Evolutionary conservation across 1,140 invertebrate species (phyloP), one percentile per base, ranked within the genome.

Genomic region (Tribolium madens): DNA sequence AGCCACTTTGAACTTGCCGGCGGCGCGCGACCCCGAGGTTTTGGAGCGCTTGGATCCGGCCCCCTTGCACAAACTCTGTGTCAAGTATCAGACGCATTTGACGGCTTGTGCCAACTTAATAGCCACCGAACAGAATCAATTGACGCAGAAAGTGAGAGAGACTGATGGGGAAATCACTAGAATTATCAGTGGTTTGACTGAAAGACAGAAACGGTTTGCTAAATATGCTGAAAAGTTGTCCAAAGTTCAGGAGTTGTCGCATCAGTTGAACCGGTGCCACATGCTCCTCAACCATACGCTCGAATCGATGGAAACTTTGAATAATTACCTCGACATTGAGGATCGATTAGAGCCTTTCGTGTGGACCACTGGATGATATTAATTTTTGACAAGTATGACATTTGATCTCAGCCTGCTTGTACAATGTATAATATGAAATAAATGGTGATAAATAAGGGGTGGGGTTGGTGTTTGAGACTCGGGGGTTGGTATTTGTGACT

Each of bases 261-360:
- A 93, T 80, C 92, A 95, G 80, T 83, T 98, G 18, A 93, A 92
- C 33, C 90, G 93, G 26, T 96, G 96, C 83, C 94, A 96, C 84
- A 91, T 91, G 47, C 86, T 93, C 69, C 87, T 98, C 3, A 95
- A 96, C 84, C 92, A 96, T 85, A 95, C 95, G 4, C 86, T 97
- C 0, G 95, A 95, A 82, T 92, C 92, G 57, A 89, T 97, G 81
- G 95, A 97, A 81, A 91, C 91, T 2, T 87, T 98, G 13, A 98
- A 98, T 84, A 92, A 93, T 84, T 84, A 94, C 42, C 87, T 98
- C 31, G 96, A 96, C 3, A 87, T 93, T 52, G 92, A 94, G 31
- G 93, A 97, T 76, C 90, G 95, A 36, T 84, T 98, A 13, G 95
- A 97, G 86, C 94, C 95, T 0, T 97, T 98, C 86, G 91, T 95